phyloP scores from a whole-genome alignment of 2,797 vertebrate genomes.

The Protosalanx chinensis region DNA sequence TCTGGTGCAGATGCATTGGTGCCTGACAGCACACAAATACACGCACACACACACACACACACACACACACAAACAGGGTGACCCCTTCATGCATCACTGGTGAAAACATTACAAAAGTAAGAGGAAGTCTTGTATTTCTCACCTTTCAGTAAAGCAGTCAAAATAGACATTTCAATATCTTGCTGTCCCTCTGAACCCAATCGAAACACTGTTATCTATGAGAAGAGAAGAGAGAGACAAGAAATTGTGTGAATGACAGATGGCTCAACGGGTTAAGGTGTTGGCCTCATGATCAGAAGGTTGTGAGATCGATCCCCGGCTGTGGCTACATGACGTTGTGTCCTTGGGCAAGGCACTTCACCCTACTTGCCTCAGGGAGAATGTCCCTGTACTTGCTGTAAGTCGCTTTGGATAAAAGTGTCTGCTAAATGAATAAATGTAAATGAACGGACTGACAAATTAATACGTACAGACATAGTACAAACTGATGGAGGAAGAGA shows the following conservation, averaged over 20 bases:
- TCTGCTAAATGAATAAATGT: background rate
- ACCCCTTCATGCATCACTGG: background rate
- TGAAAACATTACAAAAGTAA: background rate
- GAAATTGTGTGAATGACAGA: constrained; percentile 9
- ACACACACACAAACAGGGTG: background rate
- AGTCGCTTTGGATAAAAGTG: no score
- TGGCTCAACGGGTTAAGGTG: background rate
- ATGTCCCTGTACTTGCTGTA: no score
- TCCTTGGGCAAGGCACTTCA: no score
- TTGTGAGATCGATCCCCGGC: no score
- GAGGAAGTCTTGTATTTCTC: constrained; percentile 18
- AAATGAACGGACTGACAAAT: background rate
- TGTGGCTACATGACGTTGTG: no score
- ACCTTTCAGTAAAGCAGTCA: constrained; percentile 97
- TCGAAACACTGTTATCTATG: constrained; percentile 94
- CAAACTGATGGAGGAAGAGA: background rate
- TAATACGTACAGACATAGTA: background rate
- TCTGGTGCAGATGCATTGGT: constrained; percentile 95
- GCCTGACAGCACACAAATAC: constrained; percentile 68
- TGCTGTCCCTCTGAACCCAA: constrained; percentile 96
- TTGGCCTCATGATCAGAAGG: no score
- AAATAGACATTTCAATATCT: constrained; percentile 97
- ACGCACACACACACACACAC: background rate
- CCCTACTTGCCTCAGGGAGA: no score
- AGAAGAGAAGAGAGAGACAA: constrained; percentile 14